Percentiles rank a stretch among this genome's conserved stretches.
Evolutionary conservation across 2,888 invertebrate genomes (phyloP).

Genomic region (Sepioteuthis lessoniana): DNA sequence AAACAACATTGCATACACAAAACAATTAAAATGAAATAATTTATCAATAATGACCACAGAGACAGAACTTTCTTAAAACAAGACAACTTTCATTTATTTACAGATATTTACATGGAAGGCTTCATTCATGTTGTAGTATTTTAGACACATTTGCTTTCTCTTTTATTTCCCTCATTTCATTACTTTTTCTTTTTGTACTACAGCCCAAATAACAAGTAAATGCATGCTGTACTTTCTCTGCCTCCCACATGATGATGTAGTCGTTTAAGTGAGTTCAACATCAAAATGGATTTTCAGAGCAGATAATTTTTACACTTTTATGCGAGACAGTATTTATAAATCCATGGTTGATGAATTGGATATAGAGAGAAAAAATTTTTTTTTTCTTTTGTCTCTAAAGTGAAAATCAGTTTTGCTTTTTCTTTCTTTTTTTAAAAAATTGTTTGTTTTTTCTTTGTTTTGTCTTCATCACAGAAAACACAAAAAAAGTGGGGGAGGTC

Average conservation of each 20-base stretch:
- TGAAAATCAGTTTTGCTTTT: neutral
- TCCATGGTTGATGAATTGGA: neutral
- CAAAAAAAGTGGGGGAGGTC: neutral
- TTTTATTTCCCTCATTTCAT: neutral
- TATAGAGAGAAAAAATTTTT: too few relatives aligned
- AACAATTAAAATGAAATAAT: neutral
- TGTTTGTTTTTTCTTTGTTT: too few relatives aligned
- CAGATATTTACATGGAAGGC: constrained; percentile 38
- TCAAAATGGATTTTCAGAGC: neutral
- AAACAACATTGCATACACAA: neutral
- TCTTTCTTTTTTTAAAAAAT: neutral
- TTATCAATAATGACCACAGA: constrained; percentile 33
- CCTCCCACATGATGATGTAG: neutral
- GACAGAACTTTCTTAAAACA: constrained; percentile 33
- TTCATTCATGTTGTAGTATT: neutral
- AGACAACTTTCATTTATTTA: constrained; percentile 38
- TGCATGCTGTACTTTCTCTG: neutral
- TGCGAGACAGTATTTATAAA: neutral
- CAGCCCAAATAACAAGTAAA: neutral
- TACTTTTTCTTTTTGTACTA: neutral
- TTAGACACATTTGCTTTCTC: neutral
- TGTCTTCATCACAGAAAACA: neutral
- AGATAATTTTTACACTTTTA: neutral
- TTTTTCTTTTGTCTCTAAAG: neutral
- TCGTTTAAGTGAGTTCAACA: neutral